phyloP scores from a whole-genome alignment of 2,888 invertebrate species.

The Cerceris ruficornis region DNA sequence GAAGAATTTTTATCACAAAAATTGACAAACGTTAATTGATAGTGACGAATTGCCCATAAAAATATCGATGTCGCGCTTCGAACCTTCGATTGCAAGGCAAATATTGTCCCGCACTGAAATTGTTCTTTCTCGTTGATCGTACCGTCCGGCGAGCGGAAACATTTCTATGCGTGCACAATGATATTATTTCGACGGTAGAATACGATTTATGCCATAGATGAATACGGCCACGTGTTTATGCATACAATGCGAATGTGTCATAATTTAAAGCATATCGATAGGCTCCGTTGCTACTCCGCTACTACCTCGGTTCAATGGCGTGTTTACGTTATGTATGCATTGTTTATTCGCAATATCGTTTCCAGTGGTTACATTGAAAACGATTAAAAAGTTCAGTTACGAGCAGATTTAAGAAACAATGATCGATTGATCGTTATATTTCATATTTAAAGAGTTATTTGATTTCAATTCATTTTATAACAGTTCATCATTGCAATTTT shows the following conservation, averaged over 20 bases:
- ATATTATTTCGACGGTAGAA: slow-evolving; percentile 1
- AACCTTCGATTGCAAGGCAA: slow-evolving; percentile 41
- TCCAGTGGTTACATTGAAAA: no score
- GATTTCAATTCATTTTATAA: no score
- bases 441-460: no score
- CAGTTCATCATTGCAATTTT: no score
- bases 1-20: not conserved
- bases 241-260: slow-evolving; percentile 2
- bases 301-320: no score
- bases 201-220: not conserved
- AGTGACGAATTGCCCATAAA: slow-evolving; percentile 12
- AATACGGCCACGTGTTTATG: not conserved
- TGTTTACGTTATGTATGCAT: no score
- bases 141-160: slow-evolving; percentile 12
- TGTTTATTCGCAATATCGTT: no score
- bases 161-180: slow-evolving; percentile 30
- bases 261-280: slow-evolving; percentile 34
- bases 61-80: slow-evolving; percentile 11
- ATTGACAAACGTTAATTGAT: not conserved
- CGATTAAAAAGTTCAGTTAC: no score
- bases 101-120: slow-evolving; percentile 25
- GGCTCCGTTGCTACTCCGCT: not conserved
- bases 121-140: slow-evolving; percentile 16
- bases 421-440: no score
- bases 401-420: no score